Evolutionary conservation across 2,797 vertebrate species (phyloP).

Genomic region (Carduelis carduelis): DNA sequence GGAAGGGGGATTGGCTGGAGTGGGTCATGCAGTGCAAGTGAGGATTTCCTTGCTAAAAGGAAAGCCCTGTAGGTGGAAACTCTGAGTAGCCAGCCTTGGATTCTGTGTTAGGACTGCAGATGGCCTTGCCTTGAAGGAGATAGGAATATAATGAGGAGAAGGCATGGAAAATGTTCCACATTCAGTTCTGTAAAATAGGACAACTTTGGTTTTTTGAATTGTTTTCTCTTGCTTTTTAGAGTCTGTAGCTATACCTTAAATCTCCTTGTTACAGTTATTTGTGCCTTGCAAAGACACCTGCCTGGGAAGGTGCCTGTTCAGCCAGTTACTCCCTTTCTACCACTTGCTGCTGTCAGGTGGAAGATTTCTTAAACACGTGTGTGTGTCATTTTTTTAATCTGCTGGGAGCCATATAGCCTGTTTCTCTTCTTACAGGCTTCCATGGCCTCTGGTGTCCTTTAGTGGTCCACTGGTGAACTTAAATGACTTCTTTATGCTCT

Average conservation of each 20-base stretch:
- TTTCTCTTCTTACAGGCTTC: neutral
- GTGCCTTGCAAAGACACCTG: neutral
- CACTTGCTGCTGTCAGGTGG: neutral
- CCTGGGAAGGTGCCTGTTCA: neutral
- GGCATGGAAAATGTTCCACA: neutral
- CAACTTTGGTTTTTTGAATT: neutral
- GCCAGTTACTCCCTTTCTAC: neutral
- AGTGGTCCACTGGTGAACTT: neutral
- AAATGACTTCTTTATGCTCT: neutral
- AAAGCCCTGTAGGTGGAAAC: neutral
- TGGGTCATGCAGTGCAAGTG: neutral
- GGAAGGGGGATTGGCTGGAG: neutral
- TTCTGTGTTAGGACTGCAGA: neutral
- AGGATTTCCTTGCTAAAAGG: neutral
- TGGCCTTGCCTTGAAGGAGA: slow-evolving; percentile 17
- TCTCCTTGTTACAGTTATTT: neutral
- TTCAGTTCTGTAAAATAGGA: neutral
- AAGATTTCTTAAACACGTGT: neutral
- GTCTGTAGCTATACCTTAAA: neutral
- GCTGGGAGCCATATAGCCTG: neutral
- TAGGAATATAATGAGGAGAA: neutral
- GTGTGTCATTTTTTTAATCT: neutral
- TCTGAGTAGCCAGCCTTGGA: slow-evolving; percentile 4
- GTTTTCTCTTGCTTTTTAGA: neutral
- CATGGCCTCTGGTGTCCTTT: neutral